phyloP scores from a whole-genome alignment of 2,113 vertebrate genomes.

The Cnemophilus loriae region DNA sequence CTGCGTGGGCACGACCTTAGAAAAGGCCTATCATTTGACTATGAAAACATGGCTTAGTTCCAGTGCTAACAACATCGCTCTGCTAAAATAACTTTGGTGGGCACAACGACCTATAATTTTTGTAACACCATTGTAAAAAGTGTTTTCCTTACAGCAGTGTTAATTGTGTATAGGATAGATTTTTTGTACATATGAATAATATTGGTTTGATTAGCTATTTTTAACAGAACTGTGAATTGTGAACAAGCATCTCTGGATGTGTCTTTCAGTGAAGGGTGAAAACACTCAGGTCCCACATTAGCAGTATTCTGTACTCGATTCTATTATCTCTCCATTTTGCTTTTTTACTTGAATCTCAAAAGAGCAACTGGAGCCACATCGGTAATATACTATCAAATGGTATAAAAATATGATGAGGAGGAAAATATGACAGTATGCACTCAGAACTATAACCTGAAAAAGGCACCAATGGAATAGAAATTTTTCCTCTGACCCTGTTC shows the following conservation, averaged over 20 bases:
- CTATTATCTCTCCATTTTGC: background rate
- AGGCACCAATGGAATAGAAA: background rate
- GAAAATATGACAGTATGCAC: background rate
- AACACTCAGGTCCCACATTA: background rate
- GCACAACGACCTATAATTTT: background rate
- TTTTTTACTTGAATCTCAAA: background rate
- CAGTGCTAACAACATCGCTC: conserved; percentile 26
- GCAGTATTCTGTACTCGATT: background rate
- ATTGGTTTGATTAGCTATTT: conserved; percentile 10
- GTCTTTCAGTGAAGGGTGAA: background rate
- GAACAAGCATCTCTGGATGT: background rate
- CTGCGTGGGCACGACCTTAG: background rate
- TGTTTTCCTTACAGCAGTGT: background rate
- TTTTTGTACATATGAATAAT: background rate
- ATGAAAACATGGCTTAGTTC: conserved; percentile 58
- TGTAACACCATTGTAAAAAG: background rate
- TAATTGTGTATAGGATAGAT: background rate
- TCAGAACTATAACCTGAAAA: background rate
- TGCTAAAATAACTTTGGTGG: conserved; percentile 46
- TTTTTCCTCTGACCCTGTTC: background rate
- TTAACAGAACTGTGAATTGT: background rate
- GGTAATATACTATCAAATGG: background rate
- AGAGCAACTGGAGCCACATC: background rate
- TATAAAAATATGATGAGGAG: background rate
- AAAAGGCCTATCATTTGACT: conserved; percentile 52